phyloP scores from a whole-genome alignment of 2,888 invertebrate genomes.

The Troides helena region DNA sequence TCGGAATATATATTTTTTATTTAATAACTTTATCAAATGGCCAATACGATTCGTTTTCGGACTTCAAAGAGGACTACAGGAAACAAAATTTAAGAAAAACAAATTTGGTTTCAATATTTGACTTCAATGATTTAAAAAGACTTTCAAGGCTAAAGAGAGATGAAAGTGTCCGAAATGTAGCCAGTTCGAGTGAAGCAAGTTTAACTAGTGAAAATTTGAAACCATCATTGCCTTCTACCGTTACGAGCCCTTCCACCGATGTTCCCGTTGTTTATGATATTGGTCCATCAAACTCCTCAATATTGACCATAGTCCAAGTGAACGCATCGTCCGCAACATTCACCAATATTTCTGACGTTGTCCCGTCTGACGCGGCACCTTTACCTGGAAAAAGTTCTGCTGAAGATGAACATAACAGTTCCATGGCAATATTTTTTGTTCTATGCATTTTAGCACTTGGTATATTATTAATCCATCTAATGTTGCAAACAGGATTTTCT shows the following conservation, averaged over 20 bases:
- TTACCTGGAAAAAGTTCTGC: constrained; percentile 94
- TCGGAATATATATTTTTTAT: constrained; percentile 30
- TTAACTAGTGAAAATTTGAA: constrained; percentile 40
- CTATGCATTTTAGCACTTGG: constrained; percentile 96
- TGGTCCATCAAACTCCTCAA: constrained; percentile 57
- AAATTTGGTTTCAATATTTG: constrained; percentile 3
- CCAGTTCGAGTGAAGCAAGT: constrained; percentile 57
- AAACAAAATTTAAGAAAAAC: neutral
- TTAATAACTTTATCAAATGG: constrained; percentile 20
- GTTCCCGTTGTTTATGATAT: constrained; percentile 55
- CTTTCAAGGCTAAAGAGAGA: constrained; percentile 59
- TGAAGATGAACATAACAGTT: constrained; percentile 97
- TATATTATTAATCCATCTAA: constrained; percentile 95
- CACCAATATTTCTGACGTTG: constrained; percentile 69
- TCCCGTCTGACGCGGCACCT: constrained; percentile 87
- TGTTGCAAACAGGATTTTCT: constrained; percentile 97
- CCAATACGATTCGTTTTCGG: constrained; percentile 4
- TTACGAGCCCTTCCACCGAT: constrained; percentile 53
- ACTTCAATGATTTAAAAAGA: constrained; percentile 29
- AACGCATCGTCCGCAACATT: constrained; percentile 56
- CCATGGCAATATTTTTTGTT: constrained; percentile 98
- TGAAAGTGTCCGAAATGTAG: constrained; percentile 43
- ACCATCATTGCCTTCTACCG: constrained; percentile 35
- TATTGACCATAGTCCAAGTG: constrained; percentile 55
- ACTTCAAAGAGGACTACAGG: constrained; percentile 13